Conservation (phyloP, 1,140 invertebrate genomes). For the Drosophila santomea region DNA sequence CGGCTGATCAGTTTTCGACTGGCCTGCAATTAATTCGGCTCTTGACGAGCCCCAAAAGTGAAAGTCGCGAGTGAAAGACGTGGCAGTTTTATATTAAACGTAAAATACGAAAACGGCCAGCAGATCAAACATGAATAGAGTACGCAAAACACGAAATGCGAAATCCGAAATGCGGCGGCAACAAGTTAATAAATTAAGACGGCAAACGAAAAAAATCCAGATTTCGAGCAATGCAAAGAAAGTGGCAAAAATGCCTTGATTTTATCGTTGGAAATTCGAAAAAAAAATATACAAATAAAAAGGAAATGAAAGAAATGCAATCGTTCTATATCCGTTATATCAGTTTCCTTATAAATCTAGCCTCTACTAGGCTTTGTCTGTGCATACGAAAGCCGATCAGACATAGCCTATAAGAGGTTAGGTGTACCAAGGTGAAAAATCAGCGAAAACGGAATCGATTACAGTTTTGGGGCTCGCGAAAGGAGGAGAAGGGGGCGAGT, state of each 20-base stretch:
- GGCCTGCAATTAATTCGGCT: slow-evolving; percentile 72
- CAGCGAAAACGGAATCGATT: slow-evolving; percentile 41
- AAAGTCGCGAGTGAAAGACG: slow-evolving; percentile 75
- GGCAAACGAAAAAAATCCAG: slow-evolving; percentile 38
- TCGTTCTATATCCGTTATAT: background rate
- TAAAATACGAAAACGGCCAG: slow-evolving; percentile 23
- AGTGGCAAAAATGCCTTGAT: slow-evolving; percentile 48
- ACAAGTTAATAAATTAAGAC: slow-evolving; percentile 73
- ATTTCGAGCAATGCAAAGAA: slow-evolving; percentile 61
- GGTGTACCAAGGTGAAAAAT: slow-evolving; percentile 77
- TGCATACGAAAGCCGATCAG: slow-evolving; percentile 68
- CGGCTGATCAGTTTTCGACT: slow-evolving; percentile 53
- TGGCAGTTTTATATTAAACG: slow-evolving; percentile 49
- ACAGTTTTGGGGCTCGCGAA: slow-evolving; percentile 4
- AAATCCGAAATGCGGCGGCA: slow-evolving; percentile 24
- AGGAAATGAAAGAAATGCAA: background rate
- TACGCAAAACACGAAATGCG: slow-evolving; percentile 73
- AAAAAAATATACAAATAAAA: slow-evolving; percentile 12
- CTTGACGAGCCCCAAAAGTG: slow-evolving; percentile 67
- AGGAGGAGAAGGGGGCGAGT: background rate
- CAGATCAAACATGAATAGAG: slow-evolving; percentile 62
- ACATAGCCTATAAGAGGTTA: slow-evolving; percentile 86
- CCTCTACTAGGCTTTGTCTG: slow-evolving; percentile 86
- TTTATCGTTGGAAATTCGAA: slow-evolving; percentile 3
- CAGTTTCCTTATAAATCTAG: slow-evolving; percentile 82